Conservation (phyloP, 2,888 invertebrate genomes). For the Mimas tiliae region DNA sequence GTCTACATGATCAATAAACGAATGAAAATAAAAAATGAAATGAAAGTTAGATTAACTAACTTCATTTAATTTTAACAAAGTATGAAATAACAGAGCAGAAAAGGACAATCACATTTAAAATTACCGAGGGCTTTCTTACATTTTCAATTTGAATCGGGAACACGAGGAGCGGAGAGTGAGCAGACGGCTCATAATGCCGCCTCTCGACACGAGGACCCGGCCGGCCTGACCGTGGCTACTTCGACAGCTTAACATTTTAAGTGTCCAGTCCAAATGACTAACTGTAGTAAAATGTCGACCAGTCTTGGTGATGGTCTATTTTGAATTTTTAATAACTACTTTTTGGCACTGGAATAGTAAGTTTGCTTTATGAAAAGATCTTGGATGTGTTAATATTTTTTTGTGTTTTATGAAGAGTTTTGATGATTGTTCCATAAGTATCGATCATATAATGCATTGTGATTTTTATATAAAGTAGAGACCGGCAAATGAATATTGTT, state of each 20-base stretch:
- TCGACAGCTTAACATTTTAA: conserved; percentile 69
- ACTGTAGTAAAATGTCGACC: neutral
- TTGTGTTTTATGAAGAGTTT: too few relatives aligned
- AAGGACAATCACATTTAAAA: conserved; percentile 22
- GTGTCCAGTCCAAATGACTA: conserved; percentile 46
- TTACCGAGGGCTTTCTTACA: conserved; percentile 60
- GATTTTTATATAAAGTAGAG: too few relatives aligned
- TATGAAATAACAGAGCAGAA: neutral
- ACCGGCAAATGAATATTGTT: too few relatives aligned
- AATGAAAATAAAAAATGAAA: too few relatives aligned
- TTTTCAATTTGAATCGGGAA: conserved; percentile 70
- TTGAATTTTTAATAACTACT: neutral
- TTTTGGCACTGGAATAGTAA: neutral
- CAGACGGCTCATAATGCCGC: conserved; percentile 77
- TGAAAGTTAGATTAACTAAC: too few relatives aligned
- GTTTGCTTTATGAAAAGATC: too few relatives aligned
- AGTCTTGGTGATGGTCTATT: neutral
- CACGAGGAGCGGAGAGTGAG: conserved; percentile 57
- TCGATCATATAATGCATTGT: too few relatives aligned
- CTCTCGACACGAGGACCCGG: conserved; percentile 63
- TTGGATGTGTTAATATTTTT: too few relatives aligned
- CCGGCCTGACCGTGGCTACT: conserved; percentile 76
- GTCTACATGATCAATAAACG: too few relatives aligned
- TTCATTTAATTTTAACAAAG: neutral
- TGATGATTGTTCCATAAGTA: too few relatives aligned